phyloP scores from a whole-genome alignment of 2,797 vertebrate species.

The Sciurus carolinensis region DNA sequence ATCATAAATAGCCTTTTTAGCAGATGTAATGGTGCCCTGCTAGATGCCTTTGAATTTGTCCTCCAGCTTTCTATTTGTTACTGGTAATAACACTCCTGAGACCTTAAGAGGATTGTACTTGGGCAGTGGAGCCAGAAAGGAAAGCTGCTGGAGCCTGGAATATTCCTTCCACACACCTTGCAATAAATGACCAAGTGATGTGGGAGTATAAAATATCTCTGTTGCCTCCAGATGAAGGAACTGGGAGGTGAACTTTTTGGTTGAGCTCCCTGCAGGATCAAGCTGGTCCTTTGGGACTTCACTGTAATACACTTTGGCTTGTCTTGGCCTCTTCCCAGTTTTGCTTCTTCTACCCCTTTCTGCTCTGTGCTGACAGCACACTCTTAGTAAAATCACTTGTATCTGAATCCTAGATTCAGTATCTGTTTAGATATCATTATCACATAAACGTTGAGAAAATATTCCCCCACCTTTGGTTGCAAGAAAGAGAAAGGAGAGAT shows the following conservation, averaged over 20 bases:
- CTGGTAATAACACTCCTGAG: not conserved
- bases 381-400: not conserved
- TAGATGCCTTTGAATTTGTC: not conserved
- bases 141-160: not conserved
- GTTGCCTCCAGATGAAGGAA: not conserved
- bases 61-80: not conserved
- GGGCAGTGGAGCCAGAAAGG: not conserved
- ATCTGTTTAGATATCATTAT: not conserved
- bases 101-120: not conserved
- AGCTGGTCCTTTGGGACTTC: no score
- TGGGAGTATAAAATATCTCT: not conserved
- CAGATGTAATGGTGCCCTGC: not conserved
- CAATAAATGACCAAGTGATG: not conserved
- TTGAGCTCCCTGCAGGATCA: not conserved
- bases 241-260: not conserved
- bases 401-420: not conserved
- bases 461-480: not conserved
- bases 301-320: not conserved
- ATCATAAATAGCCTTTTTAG: not conserved
- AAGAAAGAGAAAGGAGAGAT: constrained; percentile 27
- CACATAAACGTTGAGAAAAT: not conserved
- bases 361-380: not conserved
- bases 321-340: not conserved
- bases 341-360: not conserved
- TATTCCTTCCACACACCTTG: not conserved